phyloP scores from a whole-genome alignment of 2,797 vertebrate species.

The Meriones psammophilus region DNA sequence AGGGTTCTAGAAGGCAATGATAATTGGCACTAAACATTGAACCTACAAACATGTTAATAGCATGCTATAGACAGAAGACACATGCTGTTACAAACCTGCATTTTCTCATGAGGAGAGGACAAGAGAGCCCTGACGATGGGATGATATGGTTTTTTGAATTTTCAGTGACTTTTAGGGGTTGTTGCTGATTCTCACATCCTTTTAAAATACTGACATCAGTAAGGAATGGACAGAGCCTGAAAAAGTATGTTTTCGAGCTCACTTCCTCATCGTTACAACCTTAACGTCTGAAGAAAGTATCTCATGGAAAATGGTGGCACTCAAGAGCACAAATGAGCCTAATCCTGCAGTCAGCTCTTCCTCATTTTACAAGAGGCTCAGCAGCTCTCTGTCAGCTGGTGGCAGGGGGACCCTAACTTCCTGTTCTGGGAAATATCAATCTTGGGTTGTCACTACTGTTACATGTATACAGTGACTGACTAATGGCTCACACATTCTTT shows the following conservation, averaged over 20 bases:
- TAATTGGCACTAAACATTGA: neutral
- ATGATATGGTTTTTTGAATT: neutral
- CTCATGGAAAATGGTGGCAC: neutral
- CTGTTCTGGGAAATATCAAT: neutral
- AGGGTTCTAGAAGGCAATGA: slow-evolving; percentile 45
- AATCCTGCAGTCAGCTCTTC: neutral
- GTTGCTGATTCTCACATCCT: neutral
- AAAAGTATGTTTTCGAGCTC: neutral
- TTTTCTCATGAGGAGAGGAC: neutral
- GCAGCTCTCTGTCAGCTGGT: neutral
- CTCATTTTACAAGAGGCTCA: neutral
- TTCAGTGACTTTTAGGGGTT: neutral
- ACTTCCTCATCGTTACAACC: neutral
- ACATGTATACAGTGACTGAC: no score
- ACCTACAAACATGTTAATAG: rapidly evolving
- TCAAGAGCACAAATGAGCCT: neutral
- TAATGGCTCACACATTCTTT: neutral
- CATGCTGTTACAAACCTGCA: rapidly evolving
- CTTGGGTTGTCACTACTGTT: neutral
- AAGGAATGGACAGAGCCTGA: neutral
- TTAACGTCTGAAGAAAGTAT: neutral
- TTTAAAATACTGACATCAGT: neutral
- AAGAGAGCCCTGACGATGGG: neutral
- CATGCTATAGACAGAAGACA: neutral
- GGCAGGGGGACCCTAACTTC: neutral